Percentiles rank a stretch among this genome's conserved stretches.
These are phyloP conservation scores for Microctenopoma steveboyesi DNA, from an alignment of 2,797 vertebrate genomes.

Conservation along the genomic window DNA sequence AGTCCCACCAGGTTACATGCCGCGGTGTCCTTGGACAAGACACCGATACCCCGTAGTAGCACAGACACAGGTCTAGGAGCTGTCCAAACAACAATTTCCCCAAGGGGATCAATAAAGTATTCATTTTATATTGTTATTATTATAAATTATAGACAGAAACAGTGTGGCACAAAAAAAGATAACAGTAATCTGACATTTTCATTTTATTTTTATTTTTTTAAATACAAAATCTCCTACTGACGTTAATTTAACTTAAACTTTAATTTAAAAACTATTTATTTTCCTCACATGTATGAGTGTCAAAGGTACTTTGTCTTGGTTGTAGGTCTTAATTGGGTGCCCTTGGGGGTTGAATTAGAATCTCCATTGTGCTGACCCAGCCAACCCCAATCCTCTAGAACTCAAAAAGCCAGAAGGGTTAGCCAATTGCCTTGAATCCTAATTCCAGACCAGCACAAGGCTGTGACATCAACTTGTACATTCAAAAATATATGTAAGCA, in stretches of 20 bases:
- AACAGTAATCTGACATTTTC: no score
- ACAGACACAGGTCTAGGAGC: no score
- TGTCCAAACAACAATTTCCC: no score
- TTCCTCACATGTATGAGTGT: slow-evolving; percentile 46
- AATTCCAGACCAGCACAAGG: slow-evolving; percentile 52
- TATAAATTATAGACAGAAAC: no score
- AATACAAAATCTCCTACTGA: slow-evolving; percentile 21
- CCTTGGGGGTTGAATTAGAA: slow-evolving; percentile 71
- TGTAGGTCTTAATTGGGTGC: slow-evolving; percentile 79
- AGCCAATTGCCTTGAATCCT: slow-evolving; percentile 69
- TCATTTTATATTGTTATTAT: no score
- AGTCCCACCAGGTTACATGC: no score
- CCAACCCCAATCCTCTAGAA: slow-evolving; percentile 77
- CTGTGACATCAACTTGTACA: slow-evolving; percentile 48
- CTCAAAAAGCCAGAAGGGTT: slow-evolving; percentile 65
- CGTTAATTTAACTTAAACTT: slow-evolving; percentile 27
- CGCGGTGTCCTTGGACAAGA: no score
- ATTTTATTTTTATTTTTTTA: neutral
- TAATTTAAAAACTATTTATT: no score
- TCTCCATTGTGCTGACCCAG: slow-evolving; percentile 73
- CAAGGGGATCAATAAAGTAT: no score
- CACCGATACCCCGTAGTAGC: no score
- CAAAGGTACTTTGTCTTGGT: slow-evolving; percentile 73
- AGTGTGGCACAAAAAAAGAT: no score
- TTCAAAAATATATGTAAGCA: slow-evolving; percentile 14